Evolutionary conservation across 2,888 invertebrate genomes (phyloP).

Genomic region (Mechanitis messenoides): DNA sequence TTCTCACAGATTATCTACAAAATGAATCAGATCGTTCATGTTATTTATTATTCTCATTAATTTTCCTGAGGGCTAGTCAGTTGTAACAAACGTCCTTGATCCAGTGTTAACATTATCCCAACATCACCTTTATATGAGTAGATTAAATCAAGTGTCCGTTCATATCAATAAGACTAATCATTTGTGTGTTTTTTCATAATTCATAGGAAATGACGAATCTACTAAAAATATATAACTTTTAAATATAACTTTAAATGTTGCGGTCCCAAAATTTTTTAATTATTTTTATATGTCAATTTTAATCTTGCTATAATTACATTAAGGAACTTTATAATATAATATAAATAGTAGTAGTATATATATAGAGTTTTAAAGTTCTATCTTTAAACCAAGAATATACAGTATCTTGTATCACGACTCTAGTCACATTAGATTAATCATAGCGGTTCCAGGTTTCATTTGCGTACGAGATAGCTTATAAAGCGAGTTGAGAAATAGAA

Average conservation of each 20-base stretch:
- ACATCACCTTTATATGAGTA: slow-evolving; percentile 49
- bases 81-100: slow-evolving; percentile 45
- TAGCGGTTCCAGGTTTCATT: slow-evolving; percentile 19
- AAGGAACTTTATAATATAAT: too few relatives aligned
- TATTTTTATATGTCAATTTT: too few relatives aligned
- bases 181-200: slow-evolving; percentile 24
- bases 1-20: background rate
- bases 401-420: background rate
- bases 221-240: slow-evolving; percentile 1
- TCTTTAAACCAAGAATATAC: too few relatives aligned
- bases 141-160: slow-evolving; percentile 57
- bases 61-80: slow-evolving; percentile 12
- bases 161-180: slow-evolving; percentile 55
- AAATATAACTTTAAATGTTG: slow-evolving; percentile 1
- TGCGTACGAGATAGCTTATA: slow-evolving; percentile 20
- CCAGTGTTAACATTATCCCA: slow-evolving; percentile 53
- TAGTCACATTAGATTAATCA: slow-evolving; percentile 17
- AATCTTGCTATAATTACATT: too few relatives aligned
- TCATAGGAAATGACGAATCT: slow-evolving; percentile 28
- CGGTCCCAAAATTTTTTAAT: too few relatives aligned
- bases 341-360: too few relatives aligned
- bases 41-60: slow-evolving; percentile 8
- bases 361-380: too few relatives aligned
- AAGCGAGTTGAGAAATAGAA: slow-evolving; percentile 21
- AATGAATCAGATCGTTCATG: slow-evolving; percentile 5